Evolutionary conservation across 1,140 invertebrate species (phyloP).

Genomic region (Steinernema khuongi): DNA sequence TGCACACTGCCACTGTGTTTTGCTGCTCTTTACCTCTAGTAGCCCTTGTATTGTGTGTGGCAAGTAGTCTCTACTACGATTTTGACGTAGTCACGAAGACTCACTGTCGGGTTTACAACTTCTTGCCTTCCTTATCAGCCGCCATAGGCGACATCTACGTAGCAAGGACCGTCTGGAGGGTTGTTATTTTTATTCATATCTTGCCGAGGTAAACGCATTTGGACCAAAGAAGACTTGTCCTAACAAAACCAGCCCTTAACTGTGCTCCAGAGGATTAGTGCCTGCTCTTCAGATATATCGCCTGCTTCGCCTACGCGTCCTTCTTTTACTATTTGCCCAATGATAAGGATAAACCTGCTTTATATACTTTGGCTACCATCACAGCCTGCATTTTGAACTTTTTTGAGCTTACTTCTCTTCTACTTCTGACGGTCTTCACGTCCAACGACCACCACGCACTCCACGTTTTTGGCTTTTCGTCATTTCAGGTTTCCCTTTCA

Average conservation of each 20-base stretch:
- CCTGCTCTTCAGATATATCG: neutral
- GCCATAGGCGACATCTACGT: neutral
- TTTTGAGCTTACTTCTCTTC: constrained; percentile 4
- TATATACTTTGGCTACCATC: neutral
- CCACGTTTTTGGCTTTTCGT: neutral
- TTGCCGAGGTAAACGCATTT: neutral
- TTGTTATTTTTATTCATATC: neutral
- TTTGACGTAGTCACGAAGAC: neutral
- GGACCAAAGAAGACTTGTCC: neutral
- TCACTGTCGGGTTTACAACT: neutral
- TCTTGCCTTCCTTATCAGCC: neutral
- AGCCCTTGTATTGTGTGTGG: neutral
- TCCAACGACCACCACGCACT: neutral
- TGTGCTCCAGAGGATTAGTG: neutral
- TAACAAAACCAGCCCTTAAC: neutral
- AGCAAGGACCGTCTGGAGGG: neutral
- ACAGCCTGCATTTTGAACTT: neutral
- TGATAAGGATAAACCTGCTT: neutral
- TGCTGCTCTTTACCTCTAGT: neutral
- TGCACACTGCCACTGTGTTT: neutral
- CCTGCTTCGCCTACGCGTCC: neutral
- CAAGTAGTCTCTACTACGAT: neutral
- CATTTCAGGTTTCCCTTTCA: neutral
- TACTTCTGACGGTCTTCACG: constrained; percentile 3
- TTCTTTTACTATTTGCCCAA: neutral